phyloP scores from a whole-genome alignment of 2,797 vertebrate genomes.

The Hippopotamyrus pictus region DNA sequence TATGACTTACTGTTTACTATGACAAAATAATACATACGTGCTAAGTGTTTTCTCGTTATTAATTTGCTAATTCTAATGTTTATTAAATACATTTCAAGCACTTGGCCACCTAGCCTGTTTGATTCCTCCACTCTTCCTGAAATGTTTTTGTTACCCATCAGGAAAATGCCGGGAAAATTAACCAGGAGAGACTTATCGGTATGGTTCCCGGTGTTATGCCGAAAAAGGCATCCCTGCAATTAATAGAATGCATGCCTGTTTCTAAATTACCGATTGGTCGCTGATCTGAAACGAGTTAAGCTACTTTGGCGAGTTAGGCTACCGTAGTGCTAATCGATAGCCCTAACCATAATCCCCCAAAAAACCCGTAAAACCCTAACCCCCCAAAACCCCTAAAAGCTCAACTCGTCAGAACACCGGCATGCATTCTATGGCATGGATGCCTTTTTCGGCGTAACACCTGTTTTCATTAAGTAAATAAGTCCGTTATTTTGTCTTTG shows the following conservation, averaged over 20 bases:
- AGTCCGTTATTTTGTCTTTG: neutral
- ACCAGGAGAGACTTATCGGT: neutral
- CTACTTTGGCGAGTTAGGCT: no score
- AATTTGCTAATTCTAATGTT: neutral
- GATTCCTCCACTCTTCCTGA: neutral
- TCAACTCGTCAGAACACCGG: no score
- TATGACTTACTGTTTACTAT: neutral
- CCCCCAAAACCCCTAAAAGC: no score
- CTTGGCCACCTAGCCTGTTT: neutral
- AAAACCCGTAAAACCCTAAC: no score
- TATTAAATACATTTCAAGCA: neutral
- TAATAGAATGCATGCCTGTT: no score
- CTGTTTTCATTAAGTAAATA: neutral
- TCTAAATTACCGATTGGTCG: no score
- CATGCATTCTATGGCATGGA: no score
- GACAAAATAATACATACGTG: neutral
- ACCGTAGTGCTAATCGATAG: no score
- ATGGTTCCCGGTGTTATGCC: neutral
- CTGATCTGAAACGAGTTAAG: no score
- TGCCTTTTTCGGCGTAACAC: no score
- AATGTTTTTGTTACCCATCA: neutral
- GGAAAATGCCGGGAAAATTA: neutral
- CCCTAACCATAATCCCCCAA: no score
- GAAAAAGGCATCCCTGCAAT: no score
- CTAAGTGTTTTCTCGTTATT: neutral